These are phyloP conservation scores for Helicoverpa zea DNA, from an alignment of 1,140 invertebrate genomes.

Conservation along the genomic window DNA sequence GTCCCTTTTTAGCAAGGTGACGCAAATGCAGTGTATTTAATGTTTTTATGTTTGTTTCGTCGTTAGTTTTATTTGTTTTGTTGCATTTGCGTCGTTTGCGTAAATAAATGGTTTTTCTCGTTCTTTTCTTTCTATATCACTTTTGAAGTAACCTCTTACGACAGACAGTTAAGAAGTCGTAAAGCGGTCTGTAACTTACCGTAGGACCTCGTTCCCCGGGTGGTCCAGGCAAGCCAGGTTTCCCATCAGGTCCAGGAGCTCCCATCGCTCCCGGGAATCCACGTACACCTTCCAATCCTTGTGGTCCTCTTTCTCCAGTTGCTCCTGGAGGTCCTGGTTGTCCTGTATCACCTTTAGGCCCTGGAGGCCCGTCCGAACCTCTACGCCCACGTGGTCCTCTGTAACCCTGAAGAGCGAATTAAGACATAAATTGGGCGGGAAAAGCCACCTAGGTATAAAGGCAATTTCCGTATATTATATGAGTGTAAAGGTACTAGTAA, in stretches of 20 bases:
- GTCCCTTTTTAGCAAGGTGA: no score
- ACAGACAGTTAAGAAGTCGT: no score
- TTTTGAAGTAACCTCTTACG: no score
- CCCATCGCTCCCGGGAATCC: slow-evolving; percentile 90
- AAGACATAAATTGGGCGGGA: no score
- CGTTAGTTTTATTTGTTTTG: no score
- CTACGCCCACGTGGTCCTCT: slow-evolving; percentile 90
- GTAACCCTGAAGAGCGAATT: slow-evolving; percentile 87
- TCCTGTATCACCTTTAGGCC: slow-evolving; percentile 91
- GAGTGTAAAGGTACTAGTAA: no score
- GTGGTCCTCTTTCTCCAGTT: slow-evolving; percentile 89
- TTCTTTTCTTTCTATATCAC: no score
- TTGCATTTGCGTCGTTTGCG: no score
- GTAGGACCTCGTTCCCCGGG: slow-evolving; percentile 90
- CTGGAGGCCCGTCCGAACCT: slow-evolving; percentile 90
- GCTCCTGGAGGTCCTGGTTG: slow-evolving; percentile 90
- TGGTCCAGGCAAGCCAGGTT: slow-evolving; percentile 90
- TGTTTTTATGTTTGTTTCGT: no score
- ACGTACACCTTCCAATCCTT: slow-evolving; percentile 90
- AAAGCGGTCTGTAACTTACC: slow-evolving; percentile 77
- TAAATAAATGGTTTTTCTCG: no score
- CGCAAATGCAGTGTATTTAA: neutral
- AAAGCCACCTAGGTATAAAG: no score
- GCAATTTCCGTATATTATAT: no score
- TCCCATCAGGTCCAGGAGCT: slow-evolving; percentile 88